Conservation (phyloP, 2,797 vertebrate genomes). For the Petrocephalus sullivani region DNA sequence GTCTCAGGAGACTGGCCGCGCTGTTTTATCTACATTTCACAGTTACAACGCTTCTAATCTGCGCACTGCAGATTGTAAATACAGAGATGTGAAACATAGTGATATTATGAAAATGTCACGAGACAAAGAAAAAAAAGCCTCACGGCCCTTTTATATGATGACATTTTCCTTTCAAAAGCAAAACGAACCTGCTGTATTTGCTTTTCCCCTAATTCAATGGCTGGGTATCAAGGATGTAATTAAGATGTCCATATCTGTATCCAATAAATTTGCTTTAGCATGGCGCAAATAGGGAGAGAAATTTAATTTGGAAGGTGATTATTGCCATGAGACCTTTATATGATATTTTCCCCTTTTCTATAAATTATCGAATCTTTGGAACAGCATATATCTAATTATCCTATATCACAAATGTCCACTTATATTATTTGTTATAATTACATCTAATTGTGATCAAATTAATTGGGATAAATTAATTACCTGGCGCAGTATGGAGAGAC, state of each 20-base stretch:
- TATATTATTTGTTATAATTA: not conserved
- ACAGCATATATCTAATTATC: not conserved
- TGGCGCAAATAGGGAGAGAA: not conserved
- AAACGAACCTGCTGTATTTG: not conserved
- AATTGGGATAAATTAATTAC: not conserved
- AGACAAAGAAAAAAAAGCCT: constrained; percentile 7
- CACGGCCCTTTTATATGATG: not conserved
- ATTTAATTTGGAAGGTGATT: constrained; percentile 7
- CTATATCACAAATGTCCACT: not conserved
- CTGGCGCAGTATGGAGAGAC: not conserved
- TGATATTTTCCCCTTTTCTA: constrained; percentile 1
- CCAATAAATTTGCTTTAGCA: constrained; percentile 18
- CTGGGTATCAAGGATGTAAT: not conserved
- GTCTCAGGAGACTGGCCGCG: not conserved
- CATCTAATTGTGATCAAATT: not conserved
- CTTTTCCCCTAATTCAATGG: not conserved
- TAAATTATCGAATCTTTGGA: not conserved
- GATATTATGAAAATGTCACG: constrained; percentile 17
- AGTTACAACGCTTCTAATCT: constrained; percentile 4
- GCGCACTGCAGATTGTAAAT: not conserved
- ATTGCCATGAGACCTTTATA: constrained; percentile 7
- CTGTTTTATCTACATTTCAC: constrained; percentile 1
- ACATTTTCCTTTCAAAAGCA: not conserved
- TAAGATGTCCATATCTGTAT: constrained; percentile 6
- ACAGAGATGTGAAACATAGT: constrained; percentile 4